phyloP scores from a whole-genome alignment of 2,888 invertebrate species.

The Gryllus longicercus region DNA sequence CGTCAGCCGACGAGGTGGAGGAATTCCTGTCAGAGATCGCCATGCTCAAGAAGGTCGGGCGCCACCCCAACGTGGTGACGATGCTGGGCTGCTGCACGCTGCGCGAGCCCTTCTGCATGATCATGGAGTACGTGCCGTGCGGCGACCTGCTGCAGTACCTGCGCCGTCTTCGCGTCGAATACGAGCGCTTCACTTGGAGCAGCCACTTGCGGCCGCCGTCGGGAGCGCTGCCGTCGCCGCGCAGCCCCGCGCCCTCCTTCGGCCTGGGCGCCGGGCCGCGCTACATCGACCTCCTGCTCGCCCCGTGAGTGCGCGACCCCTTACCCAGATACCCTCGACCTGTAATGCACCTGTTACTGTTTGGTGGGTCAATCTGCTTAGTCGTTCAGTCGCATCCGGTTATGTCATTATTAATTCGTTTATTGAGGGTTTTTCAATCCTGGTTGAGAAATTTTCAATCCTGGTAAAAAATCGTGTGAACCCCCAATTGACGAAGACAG shows the following conservation, averaged over 20 bases:
- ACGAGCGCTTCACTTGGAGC: slow-evolving; percentile 27
- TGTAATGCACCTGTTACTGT: no score
- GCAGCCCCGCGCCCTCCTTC: neutral
- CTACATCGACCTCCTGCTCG: slow-evolving; percentile 33
- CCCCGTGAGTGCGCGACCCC: slow-evolving; percentile 11
- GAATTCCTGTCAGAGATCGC: slow-evolving; percentile 75
- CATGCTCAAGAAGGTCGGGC: slow-evolving; percentile 72
- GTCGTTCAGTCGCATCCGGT: no score
- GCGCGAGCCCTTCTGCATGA: slow-evolving; percentile 64
- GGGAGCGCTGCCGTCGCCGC: slow-evolving; percentile 20
- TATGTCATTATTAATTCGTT: no score
- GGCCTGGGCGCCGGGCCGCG: slow-evolving; percentile 21
- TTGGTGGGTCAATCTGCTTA: no score
- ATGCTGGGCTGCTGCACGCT: slow-evolving; percentile 71
- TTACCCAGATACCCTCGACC: no score
- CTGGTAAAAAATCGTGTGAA: no score
- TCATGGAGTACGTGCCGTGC: slow-evolving; percentile 75
- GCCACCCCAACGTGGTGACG: slow-evolving; percentile 71
- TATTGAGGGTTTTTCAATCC: no score
- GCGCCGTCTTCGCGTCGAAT: slow-evolving; percentile 35
- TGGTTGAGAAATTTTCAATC: no score
- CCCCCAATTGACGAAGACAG: no score
- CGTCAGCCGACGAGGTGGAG: slow-evolving; percentile 48
- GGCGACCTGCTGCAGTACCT: slow-evolving; percentile 69
- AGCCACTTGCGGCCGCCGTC: slow-evolving; percentile 22